Percentiles rank a stretch among this genome's conserved stretches.
These are phyloP conservation scores for Corythornis vintsioides DNA, from an alignment of 2,113 vertebrate genomes.

Conservation along the genomic window DNA sequence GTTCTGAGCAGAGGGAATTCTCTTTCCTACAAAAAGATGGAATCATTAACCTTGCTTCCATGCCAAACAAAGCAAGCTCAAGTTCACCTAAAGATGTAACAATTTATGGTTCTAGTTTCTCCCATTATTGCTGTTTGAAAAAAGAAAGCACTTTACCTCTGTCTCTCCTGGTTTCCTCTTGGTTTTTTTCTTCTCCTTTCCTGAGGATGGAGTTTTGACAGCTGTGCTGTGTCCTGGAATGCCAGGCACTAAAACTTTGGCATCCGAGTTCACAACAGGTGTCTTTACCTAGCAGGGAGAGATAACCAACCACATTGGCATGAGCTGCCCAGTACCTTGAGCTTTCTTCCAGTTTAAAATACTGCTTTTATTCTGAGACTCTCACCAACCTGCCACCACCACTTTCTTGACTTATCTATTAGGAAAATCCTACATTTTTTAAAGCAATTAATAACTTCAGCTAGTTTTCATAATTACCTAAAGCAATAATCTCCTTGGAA, in stretches of 20 bases:
- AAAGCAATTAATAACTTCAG: not conserved
- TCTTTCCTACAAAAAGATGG: not conserved
- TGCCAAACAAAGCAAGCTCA: not conserved
- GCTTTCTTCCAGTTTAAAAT: not conserved
- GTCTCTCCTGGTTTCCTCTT: slow-evolving; percentile 87
- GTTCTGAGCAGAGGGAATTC: not conserved
- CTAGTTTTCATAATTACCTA: not conserved
- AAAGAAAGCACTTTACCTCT: slow-evolving; percentile 78
- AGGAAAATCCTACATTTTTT: not conserved
- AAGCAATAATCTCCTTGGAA: not conserved
- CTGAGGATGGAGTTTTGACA: slow-evolving; percentile 67
- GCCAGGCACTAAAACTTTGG: slow-evolving; percentile 91
- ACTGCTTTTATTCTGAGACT: not conserved
- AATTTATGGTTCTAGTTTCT: not conserved
- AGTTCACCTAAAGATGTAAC: not conserved
- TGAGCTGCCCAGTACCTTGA: not conserved
- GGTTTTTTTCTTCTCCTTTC: slow-evolving; percentile 75
- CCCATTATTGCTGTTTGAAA: not conserved
- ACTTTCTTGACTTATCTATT: not conserved
- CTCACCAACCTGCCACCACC: not conserved
- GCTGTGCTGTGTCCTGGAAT: slow-evolving; percentile 90
- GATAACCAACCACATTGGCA: not conserved
- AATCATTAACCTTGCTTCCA: not conserved
- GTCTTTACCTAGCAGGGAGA: slow-evolving; percentile 85
- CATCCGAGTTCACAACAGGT: slow-evolving; percentile 83